A percentile compares a stretch with the other conserved stretches of the same genome.
Evolutionary conservation across 2,797 vertebrate species (phyloP).

Genomic region (Brotula barbata): DNA sequence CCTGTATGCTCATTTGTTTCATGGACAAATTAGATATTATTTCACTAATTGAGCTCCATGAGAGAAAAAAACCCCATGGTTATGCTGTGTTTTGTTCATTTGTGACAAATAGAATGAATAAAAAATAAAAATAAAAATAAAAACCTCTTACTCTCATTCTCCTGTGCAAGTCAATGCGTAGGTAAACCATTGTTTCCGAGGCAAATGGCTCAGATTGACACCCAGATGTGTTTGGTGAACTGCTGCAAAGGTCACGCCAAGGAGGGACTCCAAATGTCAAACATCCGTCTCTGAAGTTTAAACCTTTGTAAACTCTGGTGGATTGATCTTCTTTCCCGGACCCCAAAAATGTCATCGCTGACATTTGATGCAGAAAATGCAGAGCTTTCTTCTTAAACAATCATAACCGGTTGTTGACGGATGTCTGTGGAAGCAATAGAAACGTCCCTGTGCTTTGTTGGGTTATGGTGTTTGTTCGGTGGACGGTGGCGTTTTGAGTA

Average conservation of each 20-base stretch:
- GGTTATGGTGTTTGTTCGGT: slow-evolving; percentile 6
- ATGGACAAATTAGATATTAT: neutral
- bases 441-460: neutral
- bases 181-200: slow-evolving; percentile 52
- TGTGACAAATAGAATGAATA: slow-evolving; percentile 22
- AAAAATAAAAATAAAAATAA: slow-evolving; percentile 13
- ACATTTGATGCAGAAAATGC: slow-evolving; percentile 49
- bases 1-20: neutral
- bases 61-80: no score
- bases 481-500: slow-evolving; percentile 42
- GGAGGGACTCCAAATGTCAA: slow-evolving; percentile 78
- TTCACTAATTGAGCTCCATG: no score
- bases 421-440: slow-evolving; percentile 2
- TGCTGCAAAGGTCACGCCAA: slow-evolving; percentile 73
- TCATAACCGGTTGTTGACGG: slow-evolving; percentile 23
- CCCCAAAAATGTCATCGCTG: slow-evolving; percentile 62
- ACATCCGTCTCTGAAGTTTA: slow-evolving; percentile 68
- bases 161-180: slow-evolving; percentile 18
- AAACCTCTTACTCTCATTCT: slow-evolving; percentile 1
- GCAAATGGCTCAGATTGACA: slow-evolving; percentile 66
- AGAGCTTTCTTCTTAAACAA: slow-evolving; percentile 19
- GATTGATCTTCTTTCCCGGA: slow-evolving; percentile 59
- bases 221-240: slow-evolving; percentile 67
- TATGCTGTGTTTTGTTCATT: slow-evolving; percentile 17
- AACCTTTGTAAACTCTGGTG: slow-evolving; percentile 62